Evolutionary conservation across 2,888 invertebrate genomes (phyloP), one percentile per base, ranked within the genome.

Genomic region (Pediacus dermestoides): DNA sequence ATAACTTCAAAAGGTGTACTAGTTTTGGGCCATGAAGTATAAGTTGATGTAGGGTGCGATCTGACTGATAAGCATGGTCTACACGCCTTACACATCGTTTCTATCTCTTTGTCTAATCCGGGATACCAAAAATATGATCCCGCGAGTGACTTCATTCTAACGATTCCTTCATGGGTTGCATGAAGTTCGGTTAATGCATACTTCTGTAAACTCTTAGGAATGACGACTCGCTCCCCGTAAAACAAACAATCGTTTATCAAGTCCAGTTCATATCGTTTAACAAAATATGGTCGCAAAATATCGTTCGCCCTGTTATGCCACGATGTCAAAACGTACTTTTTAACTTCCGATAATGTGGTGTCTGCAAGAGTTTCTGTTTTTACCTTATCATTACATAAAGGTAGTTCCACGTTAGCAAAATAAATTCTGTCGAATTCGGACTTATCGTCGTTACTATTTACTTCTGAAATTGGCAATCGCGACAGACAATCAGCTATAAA

Each of bases 41-140:
- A n/a, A n/a, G n/a, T n/a, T n/a, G n/a, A n/a, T n/a, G 12, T 33
- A 3, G 33, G 33, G 18, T 33, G 22, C 7, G 33, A 12, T 23
- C 23, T 21, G 11, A 23, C 18, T 13, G 3, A 9, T 3, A 11
- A 7, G 23, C 33, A 33, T 13, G 23, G 10, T 26, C 23, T 8
- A 26, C 34, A 34, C 4, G 13, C 12, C 23, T 23, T 25, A 1
- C 23, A 23, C 14, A 12, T 6, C 16, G 12, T 13, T 34, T 34
- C 34, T 4, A 34, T 34, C 4, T 34, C 34, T 8, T 12, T 26
- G 12, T 37, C 37, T 3, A 37, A 8, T 4, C 15, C 23, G 26
- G 37, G 32, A 16, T 32, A 37, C 37, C 31, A 37, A 16, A 37
- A 37, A 32, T 37, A 37, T 11, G 32, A 14, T 18, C 39, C 21